phyloP scores from a whole-genome alignment of 1,140 invertebrate genomes.

The Sycophila sp. region DNA sequence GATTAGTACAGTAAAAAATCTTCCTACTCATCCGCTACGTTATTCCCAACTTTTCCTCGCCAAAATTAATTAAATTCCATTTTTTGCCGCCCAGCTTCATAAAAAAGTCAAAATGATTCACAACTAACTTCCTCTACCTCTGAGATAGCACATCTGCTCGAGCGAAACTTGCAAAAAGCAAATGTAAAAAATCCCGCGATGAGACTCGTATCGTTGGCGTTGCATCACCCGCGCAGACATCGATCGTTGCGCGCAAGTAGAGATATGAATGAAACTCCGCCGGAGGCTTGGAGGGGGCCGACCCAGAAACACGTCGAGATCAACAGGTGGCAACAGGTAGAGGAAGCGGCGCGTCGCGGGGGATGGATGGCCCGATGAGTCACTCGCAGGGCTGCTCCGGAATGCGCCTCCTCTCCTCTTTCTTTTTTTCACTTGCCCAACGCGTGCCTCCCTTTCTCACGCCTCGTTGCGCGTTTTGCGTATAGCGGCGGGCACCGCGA shows the following conservation, averaged over 20 bases:
- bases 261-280: neutral
- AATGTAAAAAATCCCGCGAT: no score
- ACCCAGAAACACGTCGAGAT: slow-evolving; percentile 42
- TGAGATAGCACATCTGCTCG: no score
- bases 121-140: no score
- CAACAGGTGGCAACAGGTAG: slow-evolving; percentile 58
- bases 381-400: slow-evolving; percentile 53
- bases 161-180: no score
- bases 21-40: no score
- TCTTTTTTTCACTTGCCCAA: neutral
- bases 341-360: slow-evolving; percentile 9
- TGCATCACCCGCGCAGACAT: neutral
- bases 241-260: neutral
- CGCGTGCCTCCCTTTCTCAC: neutral
- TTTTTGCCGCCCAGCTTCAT: no score
- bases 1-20: no score
- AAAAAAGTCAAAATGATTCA: no score
- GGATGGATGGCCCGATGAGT: slow-evolving; percentile 51
- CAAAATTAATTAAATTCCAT: no score
- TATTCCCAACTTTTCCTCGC: no score
- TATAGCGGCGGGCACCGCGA: neutral
- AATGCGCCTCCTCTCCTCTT: slow-evolving; percentile 18
- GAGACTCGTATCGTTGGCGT: neutral
- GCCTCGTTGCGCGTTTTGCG: neutral
- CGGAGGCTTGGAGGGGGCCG: slow-evolving; percentile 5